Base-by-base conservation (phyloP, 2,888 invertebrate genomes). In the Artemia sinica region DNA sequence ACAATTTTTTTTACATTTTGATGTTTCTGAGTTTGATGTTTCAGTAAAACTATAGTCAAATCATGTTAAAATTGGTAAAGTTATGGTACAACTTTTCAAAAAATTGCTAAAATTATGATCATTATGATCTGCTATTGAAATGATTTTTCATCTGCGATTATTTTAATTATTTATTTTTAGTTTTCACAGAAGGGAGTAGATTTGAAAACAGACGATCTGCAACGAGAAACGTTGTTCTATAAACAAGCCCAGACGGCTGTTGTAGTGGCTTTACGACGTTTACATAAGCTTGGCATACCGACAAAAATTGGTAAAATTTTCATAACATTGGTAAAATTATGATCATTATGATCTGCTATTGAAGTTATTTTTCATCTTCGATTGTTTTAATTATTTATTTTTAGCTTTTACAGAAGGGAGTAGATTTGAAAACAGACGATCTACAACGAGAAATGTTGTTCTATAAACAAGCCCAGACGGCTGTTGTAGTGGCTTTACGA, bases 381-480 rank as follows among this genome's bases (percentile, higher is more conserved):
- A 8, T 1, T 66, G 18, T 18, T 18, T 18, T 41, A 41, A 41
- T 66, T 66, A 13, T 66, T 66, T 66, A 41, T 66, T 66, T 66
- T 48, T 66, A 66, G 63, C 8, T 28, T 58, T n/a, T 10, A 28
- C 63, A 18, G 9, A 28, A 58, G 10, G 66, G 52, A 48, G 66
- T 65, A 12, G 70, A 70, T 41, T 28, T 58, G 8, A 66, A 66
- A n/a, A 67, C 49, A 3, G 70, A 95, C 80, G 95, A 96, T 77
- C 94, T 95, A 75, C 88, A 89, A 76, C 81, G 94, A 51, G 96
- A 96, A 80, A 89, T 90, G 76, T 80, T 85, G 72, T 91, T 91
- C 73, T 87, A 91, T 75, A 81, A 91, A 41, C 91, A 91, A 78
- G 91, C 89, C 0, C 91, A 96, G 76, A 84, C 87, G 41, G 86